A percentile compares a stretch with the other conserved stretches of the same genome.
Evolutionary conservation across 2,888 invertebrate species (phyloP).

Genomic region (Ferdinandea cuprea): DNA sequence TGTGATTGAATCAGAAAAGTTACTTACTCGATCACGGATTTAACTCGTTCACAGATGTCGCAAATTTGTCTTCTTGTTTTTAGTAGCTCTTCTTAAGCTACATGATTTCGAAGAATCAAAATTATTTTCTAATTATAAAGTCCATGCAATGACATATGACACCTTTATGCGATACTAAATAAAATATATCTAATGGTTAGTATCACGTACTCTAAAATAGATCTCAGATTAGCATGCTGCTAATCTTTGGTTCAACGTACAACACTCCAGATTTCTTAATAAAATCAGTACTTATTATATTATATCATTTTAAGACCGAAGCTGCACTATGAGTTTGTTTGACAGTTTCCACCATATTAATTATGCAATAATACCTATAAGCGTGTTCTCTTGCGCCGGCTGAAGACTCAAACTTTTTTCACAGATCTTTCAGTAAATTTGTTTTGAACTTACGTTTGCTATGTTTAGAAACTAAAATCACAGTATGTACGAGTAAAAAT

Average conservation of each 20-base stretch:
- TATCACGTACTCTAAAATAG: slow-evolving; percentile 32
- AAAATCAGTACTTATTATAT: slow-evolving; percentile 22
- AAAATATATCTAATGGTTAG: slow-evolving; percentile 35
- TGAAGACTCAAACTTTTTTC: background rate
- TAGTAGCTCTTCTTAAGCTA: too few relatives aligned
- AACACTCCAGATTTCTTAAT: slow-evolving; percentile 16
- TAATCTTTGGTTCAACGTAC: slow-evolving; percentile 57
- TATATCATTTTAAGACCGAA: slow-evolving; percentile 13
- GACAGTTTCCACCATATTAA: background rate
- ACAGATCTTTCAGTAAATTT: background rate
- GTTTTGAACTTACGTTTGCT: background rate
- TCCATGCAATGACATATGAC: too few relatives aligned
- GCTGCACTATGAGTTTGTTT: background rate
- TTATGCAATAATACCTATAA: background rate
- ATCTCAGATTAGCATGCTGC: slow-evolving; percentile 54
- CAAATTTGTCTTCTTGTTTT: too few relatives aligned
- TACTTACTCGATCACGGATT: too few relatives aligned
- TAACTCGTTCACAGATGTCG: too few relatives aligned
- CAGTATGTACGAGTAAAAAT: background rate
- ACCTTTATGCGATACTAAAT: background rate
- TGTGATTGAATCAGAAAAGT: too few relatives aligned
- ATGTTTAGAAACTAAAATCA: background rate
- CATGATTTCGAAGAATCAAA: too few relatives aligned
- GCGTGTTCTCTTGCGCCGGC: background rate
- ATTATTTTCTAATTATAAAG: too few relatives aligned